A percentile compares a stretch with the other conserved stretches of the same genome.
phyloP scores from a whole-genome alignment of 2,888 invertebrate species.

The Ectemnius continuus region DNA sequence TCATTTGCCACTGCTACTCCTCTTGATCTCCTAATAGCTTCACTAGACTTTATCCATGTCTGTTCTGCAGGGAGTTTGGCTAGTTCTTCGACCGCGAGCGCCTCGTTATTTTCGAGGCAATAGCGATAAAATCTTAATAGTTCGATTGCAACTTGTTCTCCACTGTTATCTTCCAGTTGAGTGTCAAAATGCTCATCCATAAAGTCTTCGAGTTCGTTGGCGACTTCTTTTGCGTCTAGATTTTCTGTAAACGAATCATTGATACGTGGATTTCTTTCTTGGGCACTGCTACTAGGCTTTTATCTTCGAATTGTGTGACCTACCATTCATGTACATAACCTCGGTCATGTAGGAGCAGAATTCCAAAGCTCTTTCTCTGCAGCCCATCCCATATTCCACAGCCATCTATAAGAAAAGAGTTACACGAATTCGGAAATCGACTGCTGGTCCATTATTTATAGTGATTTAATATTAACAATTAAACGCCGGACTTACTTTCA shows the following conservation, averaged over 20 bases:
- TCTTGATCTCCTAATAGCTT: conserved; percentile 16
- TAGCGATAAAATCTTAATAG: conserved; percentile 68
- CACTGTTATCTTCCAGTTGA: conserved; percentile 71
- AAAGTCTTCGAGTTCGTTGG: conserved; percentile 70
- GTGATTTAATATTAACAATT: too few relatives aligned
- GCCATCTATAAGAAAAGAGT: conserved; percentile 58
- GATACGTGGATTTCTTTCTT: conserved; percentile 6
- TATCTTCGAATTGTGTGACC: conserved; percentile 14
- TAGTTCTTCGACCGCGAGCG: conserved; percentile 57
- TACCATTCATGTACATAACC: conserved; percentile 70
- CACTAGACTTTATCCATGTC: conserved; percentile 63
- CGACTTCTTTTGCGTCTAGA: conserved; percentile 64
- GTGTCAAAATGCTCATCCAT: conserved; percentile 70
- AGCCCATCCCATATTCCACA: conserved; percentile 72
- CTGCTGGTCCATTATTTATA: too few relatives aligned
- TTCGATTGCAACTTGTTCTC: conserved; percentile 69
- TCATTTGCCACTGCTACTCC: background rate
- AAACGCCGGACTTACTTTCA: conserved; percentile 55
- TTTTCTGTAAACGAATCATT: conserved; percentile 48
- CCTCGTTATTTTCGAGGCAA: conserved; percentile 58
- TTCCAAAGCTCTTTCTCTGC: conserved; percentile 62
- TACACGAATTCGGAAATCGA: too few relatives aligned
- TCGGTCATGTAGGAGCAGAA: conserved; percentile 69
- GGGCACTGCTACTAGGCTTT: background rate
- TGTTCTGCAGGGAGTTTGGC: conserved; percentile 68